Percentiles rank a stretch among this genome's conserved stretches.
These are phyloP conservation scores for Thymelicus lineola DNA, from an alignment of 2,888 invertebrate species.

Conservation along the genomic window DNA sequence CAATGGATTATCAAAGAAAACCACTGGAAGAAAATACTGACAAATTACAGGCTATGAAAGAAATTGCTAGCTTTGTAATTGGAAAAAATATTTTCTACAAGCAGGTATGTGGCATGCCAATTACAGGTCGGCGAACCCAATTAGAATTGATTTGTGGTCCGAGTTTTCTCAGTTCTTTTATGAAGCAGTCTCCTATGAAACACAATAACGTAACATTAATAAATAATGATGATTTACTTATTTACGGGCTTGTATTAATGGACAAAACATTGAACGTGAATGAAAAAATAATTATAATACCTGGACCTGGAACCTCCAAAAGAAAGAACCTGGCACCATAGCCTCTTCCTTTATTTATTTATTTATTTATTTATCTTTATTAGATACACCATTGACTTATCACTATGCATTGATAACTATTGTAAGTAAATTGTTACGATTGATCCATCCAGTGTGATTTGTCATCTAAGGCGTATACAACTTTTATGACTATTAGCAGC, in stretches of 20 bases:
- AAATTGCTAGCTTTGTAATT: constrained; percentile 57
- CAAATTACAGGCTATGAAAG: constrained; percentile 61
- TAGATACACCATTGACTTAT: too few species aligned
- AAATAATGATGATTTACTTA: constrained; percentile 5
- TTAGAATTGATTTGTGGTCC: constrained; percentile 55
- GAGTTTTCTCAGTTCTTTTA: constrained; percentile 39
- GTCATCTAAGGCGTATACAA: too few species aligned
- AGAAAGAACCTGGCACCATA: too few species aligned
- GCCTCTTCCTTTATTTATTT: too few species aligned
- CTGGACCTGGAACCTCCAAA: too few species aligned
- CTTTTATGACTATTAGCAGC: too few species aligned
- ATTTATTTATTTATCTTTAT: too few species aligned
- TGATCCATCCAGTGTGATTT: too few species aligned
- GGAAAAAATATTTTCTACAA: constrained; percentile 56
- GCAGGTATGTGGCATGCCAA: constrained; percentile 42
- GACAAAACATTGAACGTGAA: too few species aligned
- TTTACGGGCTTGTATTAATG: not conserved
- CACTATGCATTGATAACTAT: too few species aligned
- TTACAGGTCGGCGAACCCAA: constrained; percentile 49
- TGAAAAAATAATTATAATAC: too few species aligned
- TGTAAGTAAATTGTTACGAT: too few species aligned
- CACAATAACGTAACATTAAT: constrained; percentile 28
- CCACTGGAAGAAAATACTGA: constrained; percentile 50
- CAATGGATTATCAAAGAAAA: constrained; percentile 38
- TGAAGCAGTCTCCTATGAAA: constrained; percentile 37